Percentiles rank a stretch among this genome's conserved stretches.
These are phyloP conservation scores for Diplazon laetatorius DNA, from an alignment of 2,888 invertebrate genomes.

Conservation along the genomic window DNA sequence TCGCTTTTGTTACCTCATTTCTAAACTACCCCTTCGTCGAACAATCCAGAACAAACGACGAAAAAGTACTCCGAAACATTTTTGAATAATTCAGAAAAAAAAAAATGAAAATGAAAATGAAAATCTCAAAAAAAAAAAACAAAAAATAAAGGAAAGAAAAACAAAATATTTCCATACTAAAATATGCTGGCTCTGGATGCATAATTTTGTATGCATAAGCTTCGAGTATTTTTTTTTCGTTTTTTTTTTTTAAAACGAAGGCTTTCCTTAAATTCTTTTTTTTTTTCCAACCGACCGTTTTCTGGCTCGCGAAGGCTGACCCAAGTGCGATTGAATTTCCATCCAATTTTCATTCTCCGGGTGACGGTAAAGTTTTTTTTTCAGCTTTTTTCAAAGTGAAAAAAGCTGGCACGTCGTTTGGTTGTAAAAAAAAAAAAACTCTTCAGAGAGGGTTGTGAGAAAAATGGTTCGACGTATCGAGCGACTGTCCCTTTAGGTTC, in stretches of 20 bases:
- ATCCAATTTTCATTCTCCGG: slow-evolving; percentile 17
- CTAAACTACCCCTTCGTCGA: no score
- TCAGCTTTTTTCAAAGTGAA: not conserved
- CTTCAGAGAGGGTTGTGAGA: not conserved
- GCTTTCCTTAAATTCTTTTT: not conserved
- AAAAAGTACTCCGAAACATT: not conserved
- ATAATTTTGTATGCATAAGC: not conserved
- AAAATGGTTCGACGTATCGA: slow-evolving; percentile 9
- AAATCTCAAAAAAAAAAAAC: no score
- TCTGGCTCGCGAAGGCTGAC: not conserved
- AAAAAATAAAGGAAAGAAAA: not conserved
- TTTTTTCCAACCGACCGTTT: slow-evolving; percentile 1
- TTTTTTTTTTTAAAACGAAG: no score
- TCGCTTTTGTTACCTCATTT: not conserved
- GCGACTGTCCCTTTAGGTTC: not conserved
- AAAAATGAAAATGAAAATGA: no score
- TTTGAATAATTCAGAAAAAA: slow-evolving; percentile 2
- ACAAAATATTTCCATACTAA: not conserved
- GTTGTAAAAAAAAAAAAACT: not conserved
- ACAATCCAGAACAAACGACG: no score
- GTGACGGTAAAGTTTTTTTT: not conserved
- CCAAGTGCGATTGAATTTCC: slow-evolving; percentile 20
- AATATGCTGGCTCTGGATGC: not conserved
- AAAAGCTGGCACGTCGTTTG: no score
- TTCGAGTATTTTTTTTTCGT: not conserved